phyloP scores from a whole-genome alignment of 2,797 vertebrate species.

The Myoxocephalus aenaeus region DNA sequence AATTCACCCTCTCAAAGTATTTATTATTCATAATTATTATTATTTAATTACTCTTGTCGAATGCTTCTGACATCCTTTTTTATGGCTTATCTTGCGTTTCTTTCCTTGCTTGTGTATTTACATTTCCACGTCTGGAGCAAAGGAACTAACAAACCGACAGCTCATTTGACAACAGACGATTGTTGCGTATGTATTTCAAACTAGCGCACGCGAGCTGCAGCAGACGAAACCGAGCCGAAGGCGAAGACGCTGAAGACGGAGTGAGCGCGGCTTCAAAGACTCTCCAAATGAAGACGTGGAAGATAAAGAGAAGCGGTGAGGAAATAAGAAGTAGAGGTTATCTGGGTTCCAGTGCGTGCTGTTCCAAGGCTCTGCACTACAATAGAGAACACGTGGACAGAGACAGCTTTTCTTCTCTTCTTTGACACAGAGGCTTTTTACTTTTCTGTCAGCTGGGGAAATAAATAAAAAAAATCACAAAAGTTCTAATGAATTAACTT shows the following conservation, averaged over 20 bases:
- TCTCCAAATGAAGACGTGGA: constrained; percentile 3
- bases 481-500: constrained; percentile 26
- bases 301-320: neutral
- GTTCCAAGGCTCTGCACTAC: neutral
- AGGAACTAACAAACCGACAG: constrained; percentile 6
- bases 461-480: constrained; percentile 13
- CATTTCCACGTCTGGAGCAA: neutral
- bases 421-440: constrained; percentile 16
- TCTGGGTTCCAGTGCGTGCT: neutral
- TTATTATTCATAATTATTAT: constrained; percentile 5
- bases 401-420: constrained; percentile 5
- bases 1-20: constrained; percentile 10
- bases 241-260: neutral
- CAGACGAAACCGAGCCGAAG: neutral
- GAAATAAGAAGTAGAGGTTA: constrained; percentile 24
- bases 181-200: neutral
- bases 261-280: neutral
- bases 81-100: constrained; percentile 9
- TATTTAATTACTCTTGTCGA: constrained; percentile 24
- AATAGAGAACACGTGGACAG: neutral
- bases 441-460: neutral
- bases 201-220: neutral
- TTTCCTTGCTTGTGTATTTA: neutral
- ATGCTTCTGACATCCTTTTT: constrained; percentile 8
- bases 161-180: neutral